Evolutionary conservation across 2,888 invertebrate genomes (phyloP), one percentile per base, ranked within the genome.

Genomic region (Ochropleura plecta): DNA sequence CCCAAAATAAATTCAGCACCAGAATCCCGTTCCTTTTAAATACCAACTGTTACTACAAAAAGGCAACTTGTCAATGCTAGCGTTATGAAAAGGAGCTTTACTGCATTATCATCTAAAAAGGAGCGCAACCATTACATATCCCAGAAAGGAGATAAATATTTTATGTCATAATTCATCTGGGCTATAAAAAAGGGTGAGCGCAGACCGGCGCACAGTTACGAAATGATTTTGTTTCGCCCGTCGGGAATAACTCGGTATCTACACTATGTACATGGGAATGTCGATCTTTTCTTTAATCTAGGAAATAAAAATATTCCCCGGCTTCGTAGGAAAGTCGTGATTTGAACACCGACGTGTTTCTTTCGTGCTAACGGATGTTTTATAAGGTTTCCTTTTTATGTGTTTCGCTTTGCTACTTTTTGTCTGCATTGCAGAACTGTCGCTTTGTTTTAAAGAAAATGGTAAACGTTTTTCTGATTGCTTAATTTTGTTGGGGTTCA

Each of bases 81-180:
- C 88, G 89, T 90, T 92, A 92, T 93, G 91, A 93, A 94, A 92
- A 88, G 88, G 86, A 90, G 90, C 92, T 94, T 93, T 92, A 89
- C 90, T 91, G 90, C 91, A 93, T 94, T 94, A 94, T 93, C 92
- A 92, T 93, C 92, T 91, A 92, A 92, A 92, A 94, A 93, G 92
- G 89, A 93, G 91, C 90, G 92, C 92, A 92, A 91, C 90, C 92
- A 92, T 94, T 93, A 93, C 93, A 94, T 90, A 94, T 93, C 91
- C 92, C 92, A 89, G 88, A 92, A 93, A 92, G 92, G 91, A 93
- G 93, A 94, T 94, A 94, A 94, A 95, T 94, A 95, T 95, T 95
- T 95, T 94, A 95, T 94, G 92, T 92, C 94, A 94, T 94, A 95
- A 95, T 95, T 95, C 94, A 94, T 92, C 93, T 87, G 88, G 84